These are phyloP conservation scores for Pristionchus maxplancki DNA, from an alignment of 2,888 invertebrate genomes.

Conservation along the genomic window DNA sequence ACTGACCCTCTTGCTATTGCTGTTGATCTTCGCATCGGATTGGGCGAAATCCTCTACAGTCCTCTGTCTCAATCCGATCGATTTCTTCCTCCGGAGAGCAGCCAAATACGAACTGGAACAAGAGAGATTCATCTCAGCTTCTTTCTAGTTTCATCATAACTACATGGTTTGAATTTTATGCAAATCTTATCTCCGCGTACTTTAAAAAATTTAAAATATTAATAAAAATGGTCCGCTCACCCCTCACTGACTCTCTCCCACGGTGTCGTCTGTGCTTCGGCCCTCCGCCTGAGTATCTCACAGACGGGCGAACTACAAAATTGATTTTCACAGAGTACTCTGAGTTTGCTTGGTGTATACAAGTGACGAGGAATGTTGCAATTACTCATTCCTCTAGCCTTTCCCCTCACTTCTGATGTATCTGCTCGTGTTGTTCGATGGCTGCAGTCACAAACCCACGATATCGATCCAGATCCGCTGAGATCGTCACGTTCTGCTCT, in stretches of 20 bases:
- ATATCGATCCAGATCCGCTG: conserved; percentile 10
- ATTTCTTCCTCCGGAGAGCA: background rate
- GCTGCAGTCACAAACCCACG: background rate
- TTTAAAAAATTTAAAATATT: no score
- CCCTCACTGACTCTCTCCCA: conserved; percentile 7
- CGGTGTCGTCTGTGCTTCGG: background rate
- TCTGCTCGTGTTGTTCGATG: conserved; percentile 6
- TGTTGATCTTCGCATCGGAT: background rate
- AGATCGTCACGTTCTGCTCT: conserved; percentile 11
- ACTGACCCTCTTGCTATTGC: conserved; percentile 28
- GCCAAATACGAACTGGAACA: background rate
- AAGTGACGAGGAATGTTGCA: no score
- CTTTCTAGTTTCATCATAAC: background rate
- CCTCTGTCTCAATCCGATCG: conserved; percentile 36
- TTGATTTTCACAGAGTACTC: no score
- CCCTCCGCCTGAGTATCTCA: conserved; percentile 10
- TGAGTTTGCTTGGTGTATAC: no score
- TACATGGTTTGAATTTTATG: no score
- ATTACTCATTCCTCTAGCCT: background rate
- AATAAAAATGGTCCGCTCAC: no score
- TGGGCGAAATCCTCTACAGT: background rate
- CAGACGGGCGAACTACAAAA: background rate
- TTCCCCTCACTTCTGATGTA: background rate
- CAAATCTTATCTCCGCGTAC: no score
- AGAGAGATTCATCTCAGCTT: background rate